Evolutionary conservation across 2,113 vertebrate species (phyloP), one percentile per base, ranked within the genome.

Genomic region (Clarias gariepinus): DNA sequence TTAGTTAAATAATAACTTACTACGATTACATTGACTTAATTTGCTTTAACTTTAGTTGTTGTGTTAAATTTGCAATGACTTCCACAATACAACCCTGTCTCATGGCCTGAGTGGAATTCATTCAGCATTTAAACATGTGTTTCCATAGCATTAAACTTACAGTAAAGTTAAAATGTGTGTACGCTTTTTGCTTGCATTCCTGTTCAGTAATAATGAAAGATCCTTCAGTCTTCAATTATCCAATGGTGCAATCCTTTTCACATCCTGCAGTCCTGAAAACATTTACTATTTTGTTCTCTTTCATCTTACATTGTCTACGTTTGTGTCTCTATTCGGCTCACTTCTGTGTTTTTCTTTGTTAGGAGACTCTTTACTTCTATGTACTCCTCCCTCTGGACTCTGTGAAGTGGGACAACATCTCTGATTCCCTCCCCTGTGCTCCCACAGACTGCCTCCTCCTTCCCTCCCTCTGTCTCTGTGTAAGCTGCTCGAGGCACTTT

Each of bases 271-370:
- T n/a, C 25, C 57, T 88, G 19, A 60, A 82, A 76, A 82, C 79
- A 83, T 85, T 90, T 74, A 81, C 77, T 71, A 87, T 83, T 71
- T 78, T 81, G 86, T 91, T 93, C 93, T 94, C 92, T 95, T 95
- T 95, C 90, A 94, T 94, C 93, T 93, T 82, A 53, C 57, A 3
- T 74, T 90, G 91, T 92, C 92, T 94, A 90, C 91, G 89, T 92
- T 92, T 66, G 71, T 84, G 58, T 91, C 91, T 90, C 90, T 92
- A 58, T 90, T 92, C 88, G 63, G 82, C 57, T 92, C 84, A 63
- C 81, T 73, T 87, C 85, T 71, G 78, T 87, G 85, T 82, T 87
- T 90, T 18, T n/a, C 47, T 85, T 77, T 81, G 58, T 89, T 84
- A 86, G 82, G 28, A 71, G 73, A 68, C 21, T 73, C 66, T 58